These are phyloP conservation scores for Oostethus manadensis DNA, from an alignment of 2,113 vertebrate genomes.

Conservation along the genomic window DNA sequence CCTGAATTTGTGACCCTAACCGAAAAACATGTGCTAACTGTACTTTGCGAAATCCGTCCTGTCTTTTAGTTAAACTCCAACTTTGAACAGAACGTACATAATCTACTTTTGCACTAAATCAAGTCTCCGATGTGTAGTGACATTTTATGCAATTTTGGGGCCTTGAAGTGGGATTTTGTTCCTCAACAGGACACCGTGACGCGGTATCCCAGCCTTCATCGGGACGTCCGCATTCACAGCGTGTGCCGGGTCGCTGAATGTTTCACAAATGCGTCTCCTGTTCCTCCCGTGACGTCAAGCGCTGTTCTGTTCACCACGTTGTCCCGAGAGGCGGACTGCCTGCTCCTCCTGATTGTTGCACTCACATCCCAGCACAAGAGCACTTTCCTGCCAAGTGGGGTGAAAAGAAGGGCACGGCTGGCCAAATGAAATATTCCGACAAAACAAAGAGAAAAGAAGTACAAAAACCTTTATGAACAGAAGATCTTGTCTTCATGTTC, in stretches of 20 bases:
- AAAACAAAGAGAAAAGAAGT: too few species aligned
- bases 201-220: neutral
- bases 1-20: too few species aligned
- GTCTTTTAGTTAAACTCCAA: too few species aligned
- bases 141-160: too few species aligned
- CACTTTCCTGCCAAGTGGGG: neutral
- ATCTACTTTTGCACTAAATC: too few species aligned
- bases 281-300: conserved; percentile 10
- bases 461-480: too few species aligned
- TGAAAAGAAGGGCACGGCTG: neutral
- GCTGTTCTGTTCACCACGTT: conserved; percentile 16
- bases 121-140: too few species aligned
- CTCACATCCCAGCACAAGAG: neutral
- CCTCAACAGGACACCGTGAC: neutral
- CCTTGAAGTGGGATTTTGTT: neutral
- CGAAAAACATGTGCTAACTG: too few species aligned
- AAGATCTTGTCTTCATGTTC: too few species aligned
- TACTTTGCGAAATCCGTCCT: too few species aligned
- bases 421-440: neutral
- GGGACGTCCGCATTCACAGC: conserved; percentile 13
- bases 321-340: conserved; percentile 1
- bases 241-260: conserved; percentile 19
- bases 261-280: conserved; percentile 19
- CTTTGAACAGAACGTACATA: too few species aligned
- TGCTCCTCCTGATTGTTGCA: neutral